Percentiles rank a stretch among this genome's conserved stretches.
phyloP scores from a whole-genome alignment of 1,140 invertebrate genomes.

The Drosophila sucinea region DNA sequence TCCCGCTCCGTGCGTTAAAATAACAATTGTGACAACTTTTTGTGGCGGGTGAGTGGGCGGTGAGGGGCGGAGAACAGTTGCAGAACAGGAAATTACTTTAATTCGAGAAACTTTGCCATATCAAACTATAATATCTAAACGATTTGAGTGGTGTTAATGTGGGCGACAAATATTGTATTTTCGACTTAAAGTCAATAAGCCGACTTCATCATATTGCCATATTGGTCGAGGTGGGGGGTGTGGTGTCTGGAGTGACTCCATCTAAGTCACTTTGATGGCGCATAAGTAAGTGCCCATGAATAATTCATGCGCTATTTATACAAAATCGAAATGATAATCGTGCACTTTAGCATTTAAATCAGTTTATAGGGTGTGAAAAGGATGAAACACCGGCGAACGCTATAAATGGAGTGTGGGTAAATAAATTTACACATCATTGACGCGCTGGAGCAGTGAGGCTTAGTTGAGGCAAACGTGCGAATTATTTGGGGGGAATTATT shows the following conservation, averaged over 20 bases:
- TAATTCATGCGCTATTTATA: conserved; percentile 76
- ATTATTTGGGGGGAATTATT: not conserved
- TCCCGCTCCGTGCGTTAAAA: conserved; percentile 41
- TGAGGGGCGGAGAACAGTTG: conserved; percentile 38
- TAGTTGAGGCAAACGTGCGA: not conserved
- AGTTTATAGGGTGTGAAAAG: conserved; percentile 33
- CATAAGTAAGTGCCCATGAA: conserved; percentile 77
- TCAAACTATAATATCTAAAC: conserved; percentile 65
- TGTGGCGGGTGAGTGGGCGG: conserved; percentile 14
- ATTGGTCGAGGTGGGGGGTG: conserved; percentile 11
- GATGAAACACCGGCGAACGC: conserved; percentile 7
- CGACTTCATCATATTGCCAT: conserved; percentile 64
- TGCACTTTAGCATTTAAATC: conserved; percentile 80
- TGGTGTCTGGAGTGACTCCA: not conserved
- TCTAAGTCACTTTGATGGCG: conserved; percentile 74
- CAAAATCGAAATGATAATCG: conserved; percentile 81
- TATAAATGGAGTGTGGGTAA: conserved; percentile 19
- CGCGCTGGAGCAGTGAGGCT: not conserved
- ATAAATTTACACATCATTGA: conserved; percentile 54
- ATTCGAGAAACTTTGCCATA: conserved; percentile 72
- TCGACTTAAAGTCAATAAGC: conserved; percentile 63
- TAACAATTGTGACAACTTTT: conserved; percentile 78
- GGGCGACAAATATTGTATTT: conserved; percentile 54
- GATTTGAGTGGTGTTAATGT: conserved; percentile 55
- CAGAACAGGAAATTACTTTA: conserved; percentile 72